Conservation (phyloP, 1,140 invertebrate genomes). For the Parasteatoda tepidariorum region DNA sequence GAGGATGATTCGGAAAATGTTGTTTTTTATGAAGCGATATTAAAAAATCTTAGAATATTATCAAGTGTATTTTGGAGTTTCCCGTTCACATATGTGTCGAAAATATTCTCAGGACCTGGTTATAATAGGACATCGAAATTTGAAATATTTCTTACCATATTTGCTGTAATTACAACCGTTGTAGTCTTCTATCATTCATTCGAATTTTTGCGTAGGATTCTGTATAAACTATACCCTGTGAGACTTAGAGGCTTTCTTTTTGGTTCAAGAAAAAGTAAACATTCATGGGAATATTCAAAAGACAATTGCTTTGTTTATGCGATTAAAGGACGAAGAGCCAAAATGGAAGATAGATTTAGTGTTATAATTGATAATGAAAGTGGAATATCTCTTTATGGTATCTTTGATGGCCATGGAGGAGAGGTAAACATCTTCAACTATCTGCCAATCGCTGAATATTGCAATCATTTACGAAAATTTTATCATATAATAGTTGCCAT, state of each 20-base stretch:
- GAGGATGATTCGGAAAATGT: constrained; percentile 43
- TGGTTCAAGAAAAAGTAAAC: neutral
- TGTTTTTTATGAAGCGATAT: constrained; percentile 18
- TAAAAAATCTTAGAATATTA: constrained; percentile 26
- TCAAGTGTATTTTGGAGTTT: constrained; percentile 50
- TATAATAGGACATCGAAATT: constrained; percentile 27
- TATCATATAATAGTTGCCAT: no score
- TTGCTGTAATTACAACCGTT: constrained; percentile 7
- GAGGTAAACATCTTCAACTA: constrained; percentile 75
- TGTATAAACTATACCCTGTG: neutral
- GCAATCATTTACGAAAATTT: no score
- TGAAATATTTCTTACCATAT: constrained; percentile 25
- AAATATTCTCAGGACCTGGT: neutral
- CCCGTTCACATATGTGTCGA: constrained; percentile 26
- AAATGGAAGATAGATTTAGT: constrained; percentile 94
- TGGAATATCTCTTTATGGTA: constrained; percentile 85
- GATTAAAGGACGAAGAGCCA: constrained; percentile 85
- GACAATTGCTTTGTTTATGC: constrained; percentile 85
- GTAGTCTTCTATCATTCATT: constrained; percentile 26
- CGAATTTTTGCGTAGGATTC: constrained; percentile 16
- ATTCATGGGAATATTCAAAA: constrained; percentile 74
- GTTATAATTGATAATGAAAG: constrained; percentile 77
- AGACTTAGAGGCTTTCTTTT: neutral
- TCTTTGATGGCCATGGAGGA: constrained; percentile 95
- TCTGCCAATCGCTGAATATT: no score